phyloP scores from a whole-genome alignment of 53 echinoderm and acorn worm genomes.

The Temnopleurus reevesii region DNA sequence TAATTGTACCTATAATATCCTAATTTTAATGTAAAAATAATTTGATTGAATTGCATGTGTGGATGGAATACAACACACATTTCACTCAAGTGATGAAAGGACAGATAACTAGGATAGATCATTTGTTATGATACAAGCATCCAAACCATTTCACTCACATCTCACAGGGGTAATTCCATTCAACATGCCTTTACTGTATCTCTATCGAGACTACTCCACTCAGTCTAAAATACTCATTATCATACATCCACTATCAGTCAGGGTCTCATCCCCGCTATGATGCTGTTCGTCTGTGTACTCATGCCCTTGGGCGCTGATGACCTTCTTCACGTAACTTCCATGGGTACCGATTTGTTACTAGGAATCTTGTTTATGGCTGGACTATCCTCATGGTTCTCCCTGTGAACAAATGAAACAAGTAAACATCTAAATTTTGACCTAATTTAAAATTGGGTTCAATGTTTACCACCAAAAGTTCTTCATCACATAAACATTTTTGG shows the following conservation, averaged over 20 bases:
- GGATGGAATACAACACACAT: neutral
- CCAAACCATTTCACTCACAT: neutral
- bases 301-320: constrained; percentile 23
- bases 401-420: constrained; percentile 29
- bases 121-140: neutral
- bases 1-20: neutral
- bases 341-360: constrained; percentile 88
- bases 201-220: constrained; percentile 13
- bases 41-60: constrained; percentile 1
- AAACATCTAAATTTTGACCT: no score
- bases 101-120: constrained; percentile 1
- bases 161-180: constrained; percentile 10
- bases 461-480: no score
- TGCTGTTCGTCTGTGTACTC: neutral
- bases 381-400: constrained; percentile 88
- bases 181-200: neutral
- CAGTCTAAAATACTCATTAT: constrained; percentile 4
- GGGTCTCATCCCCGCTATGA: neutral
- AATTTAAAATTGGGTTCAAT: no score
- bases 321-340: constrained; percentile 89
- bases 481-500: no score
- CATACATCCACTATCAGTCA: neutral
- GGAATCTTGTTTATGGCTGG: constrained; percentile 62
- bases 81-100: neutral
- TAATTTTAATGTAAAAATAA: neutral